phyloP scores from a whole-genome alignment of 2,888 invertebrate species.

The Scaptomyza polygonia region DNA sequence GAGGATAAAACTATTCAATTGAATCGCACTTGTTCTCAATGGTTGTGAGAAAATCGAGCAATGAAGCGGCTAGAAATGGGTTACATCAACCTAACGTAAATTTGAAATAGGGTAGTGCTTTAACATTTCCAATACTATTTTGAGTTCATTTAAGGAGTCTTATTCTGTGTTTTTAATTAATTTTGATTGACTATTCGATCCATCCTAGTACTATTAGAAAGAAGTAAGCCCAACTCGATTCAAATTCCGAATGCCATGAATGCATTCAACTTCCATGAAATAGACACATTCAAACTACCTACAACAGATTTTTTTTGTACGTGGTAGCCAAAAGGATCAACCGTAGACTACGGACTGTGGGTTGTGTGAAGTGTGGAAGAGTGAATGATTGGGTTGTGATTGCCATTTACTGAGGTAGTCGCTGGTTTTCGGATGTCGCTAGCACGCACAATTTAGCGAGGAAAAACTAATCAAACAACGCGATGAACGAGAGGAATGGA shows the following conservation, averaged over 20 bases:
- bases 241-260: constrained; percentile 9
- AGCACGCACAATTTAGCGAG: too few species aligned
- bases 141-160: neutral
- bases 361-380: too few species aligned
- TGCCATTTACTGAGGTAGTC: constrained; percentile 12
- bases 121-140: neutral
- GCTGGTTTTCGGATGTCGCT: constrained; percentile 33
- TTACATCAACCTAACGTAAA: neutral
- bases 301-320: constrained; percentile 13
- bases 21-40: constrained; percentile 15
- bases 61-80: neutral
- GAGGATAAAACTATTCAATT: constrained; percentile 15
- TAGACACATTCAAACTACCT: constrained; percentile 1
- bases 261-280: constrained; percentile 15
- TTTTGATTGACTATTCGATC: neutral
- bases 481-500: constrained; percentile 14
- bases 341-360: too few species aligned
- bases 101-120: neutral
- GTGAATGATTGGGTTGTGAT: constrained; percentile 13
- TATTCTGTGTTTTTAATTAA: too few species aligned
- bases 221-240: neutral
- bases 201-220: neutral
- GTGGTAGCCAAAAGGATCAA: constrained; percentile 10
- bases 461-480: constrained; percentile 49
- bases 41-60: constrained; percentile 30